A percentile compares a stretch with the other conserved stretches of the same genome.
These are phyloP conservation scores for Koerneria pararmatus DNA, from an alignment of 2,888 invertebrate genomes.

Conservation along the genomic window DNA sequence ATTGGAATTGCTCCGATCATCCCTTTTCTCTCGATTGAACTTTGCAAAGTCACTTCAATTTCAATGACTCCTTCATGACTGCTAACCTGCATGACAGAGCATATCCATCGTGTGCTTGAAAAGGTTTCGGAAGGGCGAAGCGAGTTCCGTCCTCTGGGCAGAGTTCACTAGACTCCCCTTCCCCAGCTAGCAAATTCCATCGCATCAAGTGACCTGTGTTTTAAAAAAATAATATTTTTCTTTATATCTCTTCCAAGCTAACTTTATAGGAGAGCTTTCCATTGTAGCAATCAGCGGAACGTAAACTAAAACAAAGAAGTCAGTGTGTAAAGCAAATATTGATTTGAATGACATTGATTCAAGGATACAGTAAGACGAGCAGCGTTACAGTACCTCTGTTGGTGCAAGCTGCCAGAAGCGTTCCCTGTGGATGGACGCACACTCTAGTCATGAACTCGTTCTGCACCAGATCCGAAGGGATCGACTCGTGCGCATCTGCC, in stretches of 20 bases:
- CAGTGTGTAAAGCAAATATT: conserved; percentile 10
- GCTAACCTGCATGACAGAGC: conserved; percentile 15
- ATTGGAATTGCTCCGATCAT: too few species aligned
- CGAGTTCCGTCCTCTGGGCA: conserved; percentile 1
- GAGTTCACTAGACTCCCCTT: neutral
- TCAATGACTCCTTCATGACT: too few species aligned
- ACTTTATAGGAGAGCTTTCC: neutral
- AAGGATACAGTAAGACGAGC: conserved; percentile 8
- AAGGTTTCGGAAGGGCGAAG: neutral
- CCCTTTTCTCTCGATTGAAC: too few species aligned
- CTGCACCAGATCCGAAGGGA: neutral
- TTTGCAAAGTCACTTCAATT: too few species aligned
- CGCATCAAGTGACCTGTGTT: conserved; percentile 1
- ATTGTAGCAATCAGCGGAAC: neutral
- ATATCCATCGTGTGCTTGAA: neutral
- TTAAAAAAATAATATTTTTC: neutral
- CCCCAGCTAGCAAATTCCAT: conserved; percentile 15
- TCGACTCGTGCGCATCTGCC: neutral
- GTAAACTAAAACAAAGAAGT: neutral
- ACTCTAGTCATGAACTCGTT: conserved; percentile 33
- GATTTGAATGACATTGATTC: conserved; percentile 1
- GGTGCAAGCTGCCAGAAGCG: conserved; percentile 32
- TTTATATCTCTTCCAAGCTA: neutral
- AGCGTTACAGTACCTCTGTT: conserved; percentile 3
- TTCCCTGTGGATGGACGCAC: conserved; percentile 34